phyloP scores from a whole-genome alignment of 2,113 vertebrate species.

The Zonotrichia leucophrys region DNA sequence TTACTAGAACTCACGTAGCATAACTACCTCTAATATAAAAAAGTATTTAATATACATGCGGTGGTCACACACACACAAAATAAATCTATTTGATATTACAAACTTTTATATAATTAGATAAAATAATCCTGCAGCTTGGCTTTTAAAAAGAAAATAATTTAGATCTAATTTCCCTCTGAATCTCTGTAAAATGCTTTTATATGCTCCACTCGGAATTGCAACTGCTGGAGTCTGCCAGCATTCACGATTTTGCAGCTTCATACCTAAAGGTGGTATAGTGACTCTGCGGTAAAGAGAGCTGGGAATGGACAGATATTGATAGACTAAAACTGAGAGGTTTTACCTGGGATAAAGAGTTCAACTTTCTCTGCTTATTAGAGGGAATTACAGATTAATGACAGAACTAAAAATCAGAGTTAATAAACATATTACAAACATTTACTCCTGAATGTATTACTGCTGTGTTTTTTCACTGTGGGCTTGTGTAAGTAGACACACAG shows the following conservation, averaged over 20 bases:
- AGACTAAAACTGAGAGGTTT: neutral
- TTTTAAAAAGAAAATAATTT: neutral
- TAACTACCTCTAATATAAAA: neutral
- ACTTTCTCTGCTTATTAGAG: neutral
- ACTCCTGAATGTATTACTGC: neutral
- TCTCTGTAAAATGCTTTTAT: neutral
- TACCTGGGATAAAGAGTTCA: neutral
- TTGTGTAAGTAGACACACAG: neutral
- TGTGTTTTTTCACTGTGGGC: neutral
- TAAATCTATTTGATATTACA: neutral
- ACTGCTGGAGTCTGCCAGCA: neutral
- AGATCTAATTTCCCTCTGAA: neutral
- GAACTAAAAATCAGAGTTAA: neutral
- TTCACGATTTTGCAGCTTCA: neutral
- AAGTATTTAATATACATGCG: neutral
- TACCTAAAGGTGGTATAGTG: neutral
- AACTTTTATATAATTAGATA: neutral
- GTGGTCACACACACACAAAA: neutral
- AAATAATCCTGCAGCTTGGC: neutral
- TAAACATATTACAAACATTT: neutral
- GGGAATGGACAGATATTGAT: neutral
- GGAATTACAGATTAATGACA: neutral
- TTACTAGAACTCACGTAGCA: neutral
- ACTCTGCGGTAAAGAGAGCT: neutral
- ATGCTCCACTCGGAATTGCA: neutral